phyloP scores from a whole-genome alignment of 2,113 vertebrate genomes.

The Corythornis madagascariensis region DNA sequence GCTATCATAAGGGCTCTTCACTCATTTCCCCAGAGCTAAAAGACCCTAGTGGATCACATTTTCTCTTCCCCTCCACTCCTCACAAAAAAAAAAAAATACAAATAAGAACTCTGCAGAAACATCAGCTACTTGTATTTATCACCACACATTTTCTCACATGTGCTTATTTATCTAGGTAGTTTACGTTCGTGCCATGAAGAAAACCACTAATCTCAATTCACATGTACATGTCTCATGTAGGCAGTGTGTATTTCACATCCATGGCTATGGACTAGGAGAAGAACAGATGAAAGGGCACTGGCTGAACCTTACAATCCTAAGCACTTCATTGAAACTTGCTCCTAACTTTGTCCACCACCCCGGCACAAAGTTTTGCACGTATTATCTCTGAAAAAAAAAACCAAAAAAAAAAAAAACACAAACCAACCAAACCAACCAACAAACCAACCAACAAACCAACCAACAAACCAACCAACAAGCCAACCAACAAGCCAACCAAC shows the following conservation, averaged over 20 bases:
- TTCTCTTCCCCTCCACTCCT: background rate
- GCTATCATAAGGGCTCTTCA: background rate
- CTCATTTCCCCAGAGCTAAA: background rate
- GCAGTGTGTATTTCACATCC: background rate
- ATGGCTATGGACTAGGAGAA: background rate
- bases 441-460: no score
- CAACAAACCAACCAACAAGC: no score
- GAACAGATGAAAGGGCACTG: background rate
- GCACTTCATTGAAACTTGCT: background rate
- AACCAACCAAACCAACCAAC: no score
- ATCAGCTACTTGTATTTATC: background rate
- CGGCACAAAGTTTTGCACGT: background rate
- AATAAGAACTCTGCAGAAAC: background rate
- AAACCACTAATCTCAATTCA: background rate
- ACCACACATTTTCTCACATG: background rate
- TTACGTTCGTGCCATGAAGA: background rate
- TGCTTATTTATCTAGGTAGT: background rate
- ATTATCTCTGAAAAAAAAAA: slow-evolving; percentile 40
- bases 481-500: no score
- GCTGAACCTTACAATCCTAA: background rate
- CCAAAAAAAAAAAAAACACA: background rate
- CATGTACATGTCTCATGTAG: background rate
- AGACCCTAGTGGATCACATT: background rate
- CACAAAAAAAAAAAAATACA: background rate
- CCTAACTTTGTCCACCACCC: background rate